These are phyloP conservation scores for Acanthaster planci DNA, from an alignment of 35 echinoderm and acorn worm species.

Conservation along the genomic window DNA sequence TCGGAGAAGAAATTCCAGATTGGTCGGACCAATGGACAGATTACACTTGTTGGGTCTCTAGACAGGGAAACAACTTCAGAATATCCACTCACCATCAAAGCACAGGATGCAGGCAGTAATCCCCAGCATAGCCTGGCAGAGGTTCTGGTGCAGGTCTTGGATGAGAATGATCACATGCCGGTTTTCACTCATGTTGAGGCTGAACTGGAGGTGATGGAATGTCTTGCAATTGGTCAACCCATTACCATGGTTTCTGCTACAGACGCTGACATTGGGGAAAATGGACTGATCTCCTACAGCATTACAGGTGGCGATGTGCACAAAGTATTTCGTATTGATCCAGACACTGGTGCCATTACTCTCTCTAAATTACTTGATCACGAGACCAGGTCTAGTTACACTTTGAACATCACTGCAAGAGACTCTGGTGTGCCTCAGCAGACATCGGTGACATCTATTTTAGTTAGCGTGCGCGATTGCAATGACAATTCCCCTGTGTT, in stretches of 20 bases:
- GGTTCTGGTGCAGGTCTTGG: slow-evolving; percentile 73
- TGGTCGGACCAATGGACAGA: slow-evolving; percentile 70
- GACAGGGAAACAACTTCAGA: slow-evolving; percentile 64
- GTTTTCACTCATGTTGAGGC: slow-evolving; percentile 40
- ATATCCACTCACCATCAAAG: slow-evolving; percentile 71
- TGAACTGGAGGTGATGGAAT: slow-evolving; percentile 81
- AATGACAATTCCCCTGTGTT: slow-evolving; percentile 94
- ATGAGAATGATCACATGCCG: slow-evolving; percentile 94
- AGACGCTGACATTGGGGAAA: slow-evolving; percentile 76
- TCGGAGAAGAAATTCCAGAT: slow-evolving; percentile 70
- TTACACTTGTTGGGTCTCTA: slow-evolving; percentile 52
- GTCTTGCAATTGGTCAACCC: slow-evolving; percentile 70
- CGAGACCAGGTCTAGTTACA: slow-evolving; percentile 75
- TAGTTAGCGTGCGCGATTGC: slow-evolving; percentile 76
- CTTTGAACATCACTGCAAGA: slow-evolving; percentile 77
- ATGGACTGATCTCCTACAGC: slow-evolving; percentile 76
- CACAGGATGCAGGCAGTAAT: slow-evolving; percentile 69
- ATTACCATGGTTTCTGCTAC: slow-evolving; percentile 72
- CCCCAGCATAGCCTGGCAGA: slow-evolving; percentile 40
- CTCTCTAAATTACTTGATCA: slow-evolving; percentile 83
- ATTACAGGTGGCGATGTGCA: slow-evolving; percentile 72
- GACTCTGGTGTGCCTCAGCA: slow-evolving; percentile 67
- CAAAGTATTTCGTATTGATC: slow-evolving; percentile 68
- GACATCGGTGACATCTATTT: slow-evolving; percentile 36
- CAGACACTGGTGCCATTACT: slow-evolving; percentile 64